Evolutionary conservation across 2,888 invertebrate species (phyloP).

Genomic region (Tetranychus truncatus): DNA sequence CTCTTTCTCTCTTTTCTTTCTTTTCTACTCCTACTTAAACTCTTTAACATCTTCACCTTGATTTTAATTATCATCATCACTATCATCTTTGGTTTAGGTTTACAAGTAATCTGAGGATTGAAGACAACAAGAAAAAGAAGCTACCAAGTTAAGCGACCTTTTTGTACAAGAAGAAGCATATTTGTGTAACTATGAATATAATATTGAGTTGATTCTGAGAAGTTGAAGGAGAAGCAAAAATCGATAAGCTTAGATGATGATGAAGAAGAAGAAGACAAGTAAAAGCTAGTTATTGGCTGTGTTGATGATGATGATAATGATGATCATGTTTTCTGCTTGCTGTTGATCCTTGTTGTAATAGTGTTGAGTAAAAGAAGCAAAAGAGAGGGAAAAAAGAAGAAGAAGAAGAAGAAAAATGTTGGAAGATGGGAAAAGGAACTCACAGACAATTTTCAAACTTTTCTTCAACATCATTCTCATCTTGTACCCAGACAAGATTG

Average conservation of each 20-base stretch:
- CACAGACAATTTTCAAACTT: not conserved
- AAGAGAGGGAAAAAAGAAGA: not conserved
- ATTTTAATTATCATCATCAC: not conserved
- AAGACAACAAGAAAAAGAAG: not conserved
- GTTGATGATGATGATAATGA: not conserved
- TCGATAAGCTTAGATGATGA: not conserved
- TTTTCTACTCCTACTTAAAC: not conserved
- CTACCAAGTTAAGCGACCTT: not conserved
- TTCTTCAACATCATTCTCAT: not conserved
- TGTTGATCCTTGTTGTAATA: not conserved
- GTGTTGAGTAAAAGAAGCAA: not conserved
- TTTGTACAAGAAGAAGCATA: not conserved
- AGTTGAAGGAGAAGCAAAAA: not conserved
- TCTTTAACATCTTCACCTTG: not conserved
- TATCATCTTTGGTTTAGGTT: not conserved
- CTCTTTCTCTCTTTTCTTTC: not conserved
- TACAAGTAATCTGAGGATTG: not conserved
- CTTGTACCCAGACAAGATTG: constrained; percentile 4
- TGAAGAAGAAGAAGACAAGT: not conserved
- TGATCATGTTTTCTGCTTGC: not conserved
- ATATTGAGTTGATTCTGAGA: not conserved
- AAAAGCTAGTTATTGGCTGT: not conserved
- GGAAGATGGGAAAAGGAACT: not conserved
- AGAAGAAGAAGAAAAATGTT: not conserved
- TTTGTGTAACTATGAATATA: not conserved